These are phyloP conservation scores for Diarsia brunnea DNA, from an alignment of 2,888 invertebrate genomes.

Conservation along the genomic window DNA sequence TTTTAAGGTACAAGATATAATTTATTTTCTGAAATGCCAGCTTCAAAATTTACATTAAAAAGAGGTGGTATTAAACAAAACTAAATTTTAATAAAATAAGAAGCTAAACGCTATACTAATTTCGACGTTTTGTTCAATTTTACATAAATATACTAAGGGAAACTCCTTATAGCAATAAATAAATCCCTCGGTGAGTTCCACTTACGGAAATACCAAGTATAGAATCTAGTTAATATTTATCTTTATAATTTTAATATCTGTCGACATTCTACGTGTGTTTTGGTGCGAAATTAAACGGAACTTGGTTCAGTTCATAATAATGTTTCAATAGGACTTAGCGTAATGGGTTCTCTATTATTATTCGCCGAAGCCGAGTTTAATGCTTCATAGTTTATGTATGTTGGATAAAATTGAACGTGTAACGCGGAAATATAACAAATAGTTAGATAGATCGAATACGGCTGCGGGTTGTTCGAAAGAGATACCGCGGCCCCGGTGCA, in stretches of 20 bases:
- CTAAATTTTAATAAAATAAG: not conserved
- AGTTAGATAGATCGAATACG: too few species aligned
- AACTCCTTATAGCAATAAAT: constrained; percentile 11
- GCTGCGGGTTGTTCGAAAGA: too few species aligned
- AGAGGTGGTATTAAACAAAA: not conserved
- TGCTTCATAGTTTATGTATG: constrained; percentile 15
- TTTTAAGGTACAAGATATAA: not conserved
- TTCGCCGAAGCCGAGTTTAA: constrained; percentile 19
- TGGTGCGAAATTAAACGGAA: constrained; percentile 20
- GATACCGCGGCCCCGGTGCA: too few species aligned
- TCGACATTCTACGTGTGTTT: constrained; percentile 17
- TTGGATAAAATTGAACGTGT: constrained; percentile 2
- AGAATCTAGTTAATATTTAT: constrained; percentile 25
- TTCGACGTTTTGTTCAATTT: not conserved
- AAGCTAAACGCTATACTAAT: not conserved
- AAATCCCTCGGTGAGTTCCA: constrained; percentile 3
- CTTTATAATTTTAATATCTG: constrained; percentile 16
- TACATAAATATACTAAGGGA: not conserved
- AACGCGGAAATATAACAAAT: not conserved
- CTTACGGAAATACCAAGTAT: constrained; percentile 4
- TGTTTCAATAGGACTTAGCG: constrained; percentile 39
- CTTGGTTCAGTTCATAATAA: constrained; percentile 10
- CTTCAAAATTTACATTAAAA: not conserved
- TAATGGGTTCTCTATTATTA: constrained; percentile 42
- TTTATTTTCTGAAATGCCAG: not conserved